These are phyloP conservation scores for Brenthis daphne DNA, from an alignment of 2,888 invertebrate genomes.

Conservation along the genomic window DNA sequence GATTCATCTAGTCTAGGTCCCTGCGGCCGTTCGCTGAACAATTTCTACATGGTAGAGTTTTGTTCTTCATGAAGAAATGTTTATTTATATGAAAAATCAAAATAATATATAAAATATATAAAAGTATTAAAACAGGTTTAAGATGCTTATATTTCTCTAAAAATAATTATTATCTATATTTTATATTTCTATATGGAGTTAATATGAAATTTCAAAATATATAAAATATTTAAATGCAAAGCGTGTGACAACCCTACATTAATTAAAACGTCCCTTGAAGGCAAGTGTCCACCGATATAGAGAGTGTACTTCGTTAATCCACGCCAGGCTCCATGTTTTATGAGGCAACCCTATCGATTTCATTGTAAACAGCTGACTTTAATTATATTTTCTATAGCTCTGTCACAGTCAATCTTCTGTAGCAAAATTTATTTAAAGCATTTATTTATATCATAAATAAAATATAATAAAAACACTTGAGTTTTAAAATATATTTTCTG, in stretches of 20 bases:
- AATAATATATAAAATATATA: too few relatives aligned
- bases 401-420: conserved; percentile 15
- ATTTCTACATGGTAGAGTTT: conserved; percentile 5
- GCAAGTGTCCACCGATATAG: conserved; percentile 43
- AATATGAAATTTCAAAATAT: background rate
- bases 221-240: background rate
- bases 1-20: conserved; percentile 48
- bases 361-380: conserved; percentile 65
- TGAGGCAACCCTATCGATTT: conserved; percentile 55
- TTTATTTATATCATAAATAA: conserved; percentile 1
- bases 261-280: conserved; percentile 44
- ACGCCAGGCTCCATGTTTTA: conserved; percentile 56
- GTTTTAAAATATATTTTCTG: too few relatives aligned
- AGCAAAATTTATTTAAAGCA: conserved; percentile 7
- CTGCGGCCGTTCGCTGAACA: conserved; percentile 23
- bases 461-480: too few relatives aligned
- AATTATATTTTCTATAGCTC: conserved; percentile 51
- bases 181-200: background rate
- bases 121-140: too few relatives aligned
- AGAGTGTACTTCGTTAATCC: conserved; percentile 65
- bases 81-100: background rate
- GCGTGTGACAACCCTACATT: conserved; percentile 34
- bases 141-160: too few relatives aligned
- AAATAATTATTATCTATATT: background rate
- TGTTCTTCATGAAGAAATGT: background rate